Percentiles rank a stretch among this genome's conserved stretches.
These are phyloP conservation scores for Sarotherodon lohbergeri DNA, from an alignment of 2,113 vertebrate genomes.

Conservation along the genomic window DNA sequence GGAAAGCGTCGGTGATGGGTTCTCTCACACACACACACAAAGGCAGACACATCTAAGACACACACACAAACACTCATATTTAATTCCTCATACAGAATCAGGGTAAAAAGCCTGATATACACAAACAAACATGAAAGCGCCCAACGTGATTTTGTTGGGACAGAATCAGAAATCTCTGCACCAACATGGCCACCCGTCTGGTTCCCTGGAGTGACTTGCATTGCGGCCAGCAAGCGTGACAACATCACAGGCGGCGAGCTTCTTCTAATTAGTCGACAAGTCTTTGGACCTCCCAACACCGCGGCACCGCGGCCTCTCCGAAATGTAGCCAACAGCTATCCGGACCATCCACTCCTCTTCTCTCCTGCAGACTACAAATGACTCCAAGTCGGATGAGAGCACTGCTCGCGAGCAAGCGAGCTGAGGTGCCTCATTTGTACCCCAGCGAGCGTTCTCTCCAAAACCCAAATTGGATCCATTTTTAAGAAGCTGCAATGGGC, in stretches of 20 bases:
- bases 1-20: not conserved
- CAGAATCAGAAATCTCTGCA: not conserved
- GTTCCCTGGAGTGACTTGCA: not conserved
- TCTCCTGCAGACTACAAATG: constrained; percentile 42
- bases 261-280: constrained; percentile 37
- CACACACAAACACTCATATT: not conserved
- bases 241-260: constrained; percentile 22
- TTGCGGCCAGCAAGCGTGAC: constrained; percentile 6
- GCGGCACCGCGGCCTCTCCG: not conserved
- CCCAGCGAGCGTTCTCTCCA: constrained; percentile 25
- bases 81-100: not conserved
- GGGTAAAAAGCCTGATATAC: not conserved
- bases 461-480: constrained; percentile 50
- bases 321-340: constrained; percentile 5
- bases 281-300: constrained; percentile 17
- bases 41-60: not conserved
- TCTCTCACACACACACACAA: not conserved
- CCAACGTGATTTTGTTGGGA: not conserved
- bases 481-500: constrained; percentile 25
- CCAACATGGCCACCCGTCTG: not conserved
- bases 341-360: not conserved
- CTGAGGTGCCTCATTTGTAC: constrained; percentile 38
- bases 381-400: constrained; percentile 32
- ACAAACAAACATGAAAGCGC: constrained; percentile 28
- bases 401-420: constrained; percentile 8